A percentile compares a stretch with the other conserved stretches of the same genome.
Evolutionary conservation across 2,113 vertebrate genomes (phyloP).

Genomic region (Leiothrix lutea): DNA sequence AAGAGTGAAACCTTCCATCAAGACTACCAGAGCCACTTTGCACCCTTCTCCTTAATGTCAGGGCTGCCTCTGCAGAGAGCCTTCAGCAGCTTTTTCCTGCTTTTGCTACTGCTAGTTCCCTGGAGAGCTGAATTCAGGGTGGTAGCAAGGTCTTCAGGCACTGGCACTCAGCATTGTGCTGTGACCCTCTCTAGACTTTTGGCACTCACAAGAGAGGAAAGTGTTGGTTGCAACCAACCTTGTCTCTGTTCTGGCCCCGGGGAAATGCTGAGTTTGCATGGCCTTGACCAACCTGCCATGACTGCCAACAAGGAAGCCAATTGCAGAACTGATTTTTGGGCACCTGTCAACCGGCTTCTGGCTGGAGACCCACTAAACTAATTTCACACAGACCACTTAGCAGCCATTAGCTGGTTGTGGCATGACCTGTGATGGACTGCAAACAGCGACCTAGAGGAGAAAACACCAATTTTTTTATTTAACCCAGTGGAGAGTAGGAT

Average conservation of each 20-base stretch:
- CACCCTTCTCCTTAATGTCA: neutral
- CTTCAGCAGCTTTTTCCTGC: neutral
- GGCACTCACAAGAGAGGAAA: neutral
- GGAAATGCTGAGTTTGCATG: constrained; percentile 18
- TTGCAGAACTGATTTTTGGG: neutral
- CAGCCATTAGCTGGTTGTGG: neutral
- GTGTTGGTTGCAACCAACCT: neutral
- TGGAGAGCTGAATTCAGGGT: neutral
- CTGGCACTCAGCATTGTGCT: neutral
- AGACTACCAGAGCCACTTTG: neutral
- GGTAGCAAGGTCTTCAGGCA: neutral
- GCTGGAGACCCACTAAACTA: constrained; percentile 8
- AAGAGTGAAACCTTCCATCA: neutral
- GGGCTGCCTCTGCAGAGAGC: neutral
- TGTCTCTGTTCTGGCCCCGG: neutral
- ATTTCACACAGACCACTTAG: constrained; percentile 17
- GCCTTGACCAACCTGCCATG: constrained; percentile 1
- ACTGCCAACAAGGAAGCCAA: neutral
- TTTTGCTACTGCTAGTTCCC: neutral
- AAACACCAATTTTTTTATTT: neutral
- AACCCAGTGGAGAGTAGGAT: neutral
- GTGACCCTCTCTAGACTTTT: neutral
- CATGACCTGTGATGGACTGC: neutral
- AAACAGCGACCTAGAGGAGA: neutral
- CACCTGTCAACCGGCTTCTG: constrained; percentile 19